Evolutionary conservation across 53 echinoderm and acorn worm species (phyloP).

Genomic region (Echinometra lucunter): DNA sequence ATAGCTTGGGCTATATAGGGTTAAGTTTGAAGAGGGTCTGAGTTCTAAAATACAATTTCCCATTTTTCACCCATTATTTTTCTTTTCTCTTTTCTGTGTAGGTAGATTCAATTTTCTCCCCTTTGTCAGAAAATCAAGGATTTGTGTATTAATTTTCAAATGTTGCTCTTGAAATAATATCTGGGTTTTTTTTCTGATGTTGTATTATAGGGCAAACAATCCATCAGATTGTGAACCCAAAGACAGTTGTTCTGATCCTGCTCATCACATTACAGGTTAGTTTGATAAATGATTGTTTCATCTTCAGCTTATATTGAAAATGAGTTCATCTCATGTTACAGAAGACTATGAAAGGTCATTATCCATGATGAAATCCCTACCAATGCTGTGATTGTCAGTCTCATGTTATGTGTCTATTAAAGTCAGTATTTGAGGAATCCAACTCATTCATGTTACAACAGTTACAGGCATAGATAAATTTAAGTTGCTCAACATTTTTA

Average conservation of each 20-base stretch:
- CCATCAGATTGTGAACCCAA: neutral
- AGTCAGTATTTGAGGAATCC: too few species aligned
- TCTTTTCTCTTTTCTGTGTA: neutral
- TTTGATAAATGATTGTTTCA: too few species aligned
- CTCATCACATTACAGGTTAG: constrained; percentile 16
- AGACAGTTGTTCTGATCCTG: neutral
- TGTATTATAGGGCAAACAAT: neutral
- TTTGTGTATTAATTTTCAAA: neutral
- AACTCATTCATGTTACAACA: too few species aligned
- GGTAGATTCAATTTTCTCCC: neutral
- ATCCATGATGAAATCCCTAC: too few species aligned
- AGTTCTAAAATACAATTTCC: neutral
- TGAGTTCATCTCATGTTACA: too few species aligned
- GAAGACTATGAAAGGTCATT: too few species aligned
- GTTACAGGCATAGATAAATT: too few species aligned
- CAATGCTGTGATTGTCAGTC: too few species aligned
- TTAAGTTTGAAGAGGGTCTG: neutral
- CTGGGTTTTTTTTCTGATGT: neutral
- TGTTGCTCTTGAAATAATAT: neutral
- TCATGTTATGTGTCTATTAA: too few species aligned
- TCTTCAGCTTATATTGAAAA: too few species aligned
- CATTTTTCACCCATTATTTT: neutral
- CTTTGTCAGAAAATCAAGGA: neutral
- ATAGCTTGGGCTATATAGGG: neutral
- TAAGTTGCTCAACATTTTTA: too few species aligned